These are phyloP conservation scores for Oscheius sp. DNA, from an alignment of 2,888 invertebrate species.

Conservation along the genomic window DNA sequence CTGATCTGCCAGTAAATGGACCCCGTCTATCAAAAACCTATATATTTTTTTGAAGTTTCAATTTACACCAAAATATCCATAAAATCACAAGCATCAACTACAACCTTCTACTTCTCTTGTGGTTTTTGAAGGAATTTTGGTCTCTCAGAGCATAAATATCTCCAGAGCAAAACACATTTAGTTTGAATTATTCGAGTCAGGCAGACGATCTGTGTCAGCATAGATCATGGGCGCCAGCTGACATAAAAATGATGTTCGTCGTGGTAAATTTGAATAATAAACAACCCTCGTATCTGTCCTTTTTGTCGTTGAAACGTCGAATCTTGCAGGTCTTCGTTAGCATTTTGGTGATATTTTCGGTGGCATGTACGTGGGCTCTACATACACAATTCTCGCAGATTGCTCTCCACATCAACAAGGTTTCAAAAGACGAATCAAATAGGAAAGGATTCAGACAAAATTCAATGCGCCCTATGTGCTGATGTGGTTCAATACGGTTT, in stretches of 20 bases:
- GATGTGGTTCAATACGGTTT: constrained; percentile 66
- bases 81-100: too few relatives aligned
- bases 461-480: constrained; percentile 68
- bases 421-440: constrained; percentile 22
- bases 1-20: too few relatives aligned
- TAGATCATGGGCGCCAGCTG: neutral
- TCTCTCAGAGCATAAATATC: too few relatives aligned
- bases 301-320: neutral
- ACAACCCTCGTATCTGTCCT: too few relatives aligned
- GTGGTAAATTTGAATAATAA: constrained; percentile 7
- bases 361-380: constrained; percentile 63
- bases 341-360: constrained; percentile 52
- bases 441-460: too few relatives aligned
- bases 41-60: too few relatives aligned
- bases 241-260: neutral
- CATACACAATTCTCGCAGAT: constrained; percentile 67
- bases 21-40: too few relatives aligned
- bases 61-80: too few relatives aligned
- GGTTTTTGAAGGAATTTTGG: too few relatives aligned
- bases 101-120: too few relatives aligned
- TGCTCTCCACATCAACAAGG: constrained; percentile 56
- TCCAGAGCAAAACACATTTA: too few relatives aligned
- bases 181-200: too few relatives aligned
- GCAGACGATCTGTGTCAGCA: neutral
- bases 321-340: constrained; percentile 37